Base-by-base conservation (phyloP, 2,888 invertebrate genomes). In the Epirrita christyi region DNA sequence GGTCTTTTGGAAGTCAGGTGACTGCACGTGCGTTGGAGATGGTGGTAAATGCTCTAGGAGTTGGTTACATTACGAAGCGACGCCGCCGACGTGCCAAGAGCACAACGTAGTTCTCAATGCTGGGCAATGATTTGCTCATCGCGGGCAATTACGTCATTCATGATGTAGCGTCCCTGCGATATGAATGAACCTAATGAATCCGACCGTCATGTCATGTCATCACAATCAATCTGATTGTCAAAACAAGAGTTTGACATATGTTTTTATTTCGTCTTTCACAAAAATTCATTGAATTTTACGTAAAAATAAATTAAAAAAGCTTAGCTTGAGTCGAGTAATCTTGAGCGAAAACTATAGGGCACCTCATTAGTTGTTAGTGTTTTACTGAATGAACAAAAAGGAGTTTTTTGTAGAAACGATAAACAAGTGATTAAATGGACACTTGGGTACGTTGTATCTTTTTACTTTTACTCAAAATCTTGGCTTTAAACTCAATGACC, bases 371-470 rank as follows among this genome's bases (percentile, higher is more conserved):
- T 34, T 14, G 2, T 21, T 45, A 57, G 40, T 41, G 40, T 44
- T 40, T 36, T 42, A 38, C 8, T 37, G 13, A 9, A 21, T 49
- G 13, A 9, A 21, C 46, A 45, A 46, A 40, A 14, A 55, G 58
- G 34, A n/a, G 36, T 59, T 48, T 42, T 55, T 57, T 53, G 21
- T 59, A 54, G 55, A 51, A 54, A 15, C 54, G 59, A 52, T 67
- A 61, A 65, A 66, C 63, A 59, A 55, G 58, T 71, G 67, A 68
- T 63, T 63, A 63, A 63, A 59, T 62, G 52, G 81, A 81, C 78
- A 67, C 74, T 73, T 76, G 74, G 73, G 83, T 83, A 80, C 75
- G 79, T 21, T 21, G 21, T 81, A 76, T 77, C 70, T 71, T 74
- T 75, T 47, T 74, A 83, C 81, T 83, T 83, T 86, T 83, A 80